Evolutionary conservation across 2,888 invertebrate species (phyloP).

Genomic region (Anthophora plumipes): DNA sequence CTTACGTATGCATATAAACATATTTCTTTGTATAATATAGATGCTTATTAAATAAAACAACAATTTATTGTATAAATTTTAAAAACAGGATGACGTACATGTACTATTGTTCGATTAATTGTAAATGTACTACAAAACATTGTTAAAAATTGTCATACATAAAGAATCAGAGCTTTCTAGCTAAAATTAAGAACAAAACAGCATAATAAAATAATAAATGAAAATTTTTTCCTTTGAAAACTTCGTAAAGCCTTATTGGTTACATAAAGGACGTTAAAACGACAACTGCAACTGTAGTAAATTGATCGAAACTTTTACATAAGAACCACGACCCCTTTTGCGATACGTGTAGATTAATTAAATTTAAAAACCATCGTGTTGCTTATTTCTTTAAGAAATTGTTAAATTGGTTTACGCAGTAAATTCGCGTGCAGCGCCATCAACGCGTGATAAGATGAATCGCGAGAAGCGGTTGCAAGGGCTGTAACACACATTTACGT

Average conservation of each 20-base stretch:
- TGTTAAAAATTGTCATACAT: neutral
- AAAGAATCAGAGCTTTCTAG: neutral
- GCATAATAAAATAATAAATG: neutral
- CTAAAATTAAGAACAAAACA: neutral
- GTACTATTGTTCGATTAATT: neutral
- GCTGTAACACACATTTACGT: constrained; percentile 64
- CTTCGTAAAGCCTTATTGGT: constrained; percentile 8
- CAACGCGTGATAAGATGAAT: constrained; percentile 72
- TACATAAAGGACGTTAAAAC: neutral
- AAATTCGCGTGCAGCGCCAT: constrained; percentile 64
- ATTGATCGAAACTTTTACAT: neutral
- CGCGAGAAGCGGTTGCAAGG: constrained; percentile 69
- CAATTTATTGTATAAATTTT: neutral
- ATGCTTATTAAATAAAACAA: neutral
- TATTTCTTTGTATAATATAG: neutral
- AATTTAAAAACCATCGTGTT: constrained; percentile 22
- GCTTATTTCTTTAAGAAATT: constrained; percentile 20
- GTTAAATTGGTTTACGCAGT: constrained; percentile 62
- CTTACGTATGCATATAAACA: neutral
- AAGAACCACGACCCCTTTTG: neutral
- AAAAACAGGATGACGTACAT: neutral
- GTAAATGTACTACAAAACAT: neutral
- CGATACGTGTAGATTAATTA: constrained; percentile 17
- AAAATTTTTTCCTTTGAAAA: neutral
- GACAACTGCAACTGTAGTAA: neutral